A percentile compares a stretch with the other conserved stretches of the same genome.
Evolutionary conservation across 2,113 vertebrate genomes (phyloP).

Genomic region (Cnemophilus loriae): DNA sequence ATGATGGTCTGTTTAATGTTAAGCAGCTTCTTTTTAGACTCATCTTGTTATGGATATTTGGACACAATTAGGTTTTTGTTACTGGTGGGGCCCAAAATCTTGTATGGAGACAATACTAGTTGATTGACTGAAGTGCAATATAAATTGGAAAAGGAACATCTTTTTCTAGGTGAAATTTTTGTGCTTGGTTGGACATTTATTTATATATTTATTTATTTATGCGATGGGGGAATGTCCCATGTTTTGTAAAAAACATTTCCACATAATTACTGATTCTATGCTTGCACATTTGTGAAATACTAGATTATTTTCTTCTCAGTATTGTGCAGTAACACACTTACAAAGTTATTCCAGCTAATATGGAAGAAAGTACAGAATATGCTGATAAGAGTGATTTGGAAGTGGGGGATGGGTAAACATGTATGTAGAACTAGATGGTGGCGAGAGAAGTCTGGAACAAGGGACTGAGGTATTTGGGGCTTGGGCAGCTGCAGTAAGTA

Average conservation of each 20-base stretch:
- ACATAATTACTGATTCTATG: neutral
- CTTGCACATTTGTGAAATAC: neutral
- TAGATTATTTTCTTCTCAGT: neutral
- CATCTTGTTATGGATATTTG: neutral
- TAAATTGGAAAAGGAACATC: neutral
- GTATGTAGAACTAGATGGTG: neutral
- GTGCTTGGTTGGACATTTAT: neutral
- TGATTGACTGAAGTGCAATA: neutral
- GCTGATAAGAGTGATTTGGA: neutral
- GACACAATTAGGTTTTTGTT: neutral
- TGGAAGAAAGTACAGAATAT: neutral
- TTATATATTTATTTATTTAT: neutral
- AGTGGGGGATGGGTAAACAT: neutral
- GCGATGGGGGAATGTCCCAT: neutral
- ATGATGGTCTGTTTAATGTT: neutral
- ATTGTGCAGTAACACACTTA: neutral
- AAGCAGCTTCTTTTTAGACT: neutral
- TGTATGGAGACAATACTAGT: neutral
- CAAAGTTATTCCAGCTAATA: neutral
- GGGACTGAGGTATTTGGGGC: neutral
- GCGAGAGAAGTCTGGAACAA: neutral
- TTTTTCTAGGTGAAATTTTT: neutral
- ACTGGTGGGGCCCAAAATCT: neutral
- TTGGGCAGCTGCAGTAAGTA: neutral
- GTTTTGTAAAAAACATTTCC: neutral